These are phyloP conservation scores for Disparrhopalites patrizii DNA, from an alignment of 2,888 invertebrate species.

Conservation along the genomic window DNA sequence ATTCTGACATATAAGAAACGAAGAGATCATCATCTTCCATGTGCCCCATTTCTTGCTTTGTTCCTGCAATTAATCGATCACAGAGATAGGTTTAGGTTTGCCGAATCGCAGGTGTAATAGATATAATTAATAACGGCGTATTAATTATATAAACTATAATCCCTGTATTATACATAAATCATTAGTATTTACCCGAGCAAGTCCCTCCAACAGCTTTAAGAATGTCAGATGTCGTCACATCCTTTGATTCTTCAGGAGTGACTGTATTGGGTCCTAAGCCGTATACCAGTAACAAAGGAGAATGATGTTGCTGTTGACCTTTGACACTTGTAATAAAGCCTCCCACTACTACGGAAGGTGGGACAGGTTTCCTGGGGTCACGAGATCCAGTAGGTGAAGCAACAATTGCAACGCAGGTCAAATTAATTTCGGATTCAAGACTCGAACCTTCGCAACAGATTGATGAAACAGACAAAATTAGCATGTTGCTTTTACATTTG, in stretches of 20 bases:
- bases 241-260: constrained; percentile 24
- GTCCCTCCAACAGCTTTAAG: constrained; percentile 29
- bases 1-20: constrained; percentile 42
- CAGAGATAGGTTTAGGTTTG: too few relatives aligned
- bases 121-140: neutral
- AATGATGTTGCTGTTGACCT: constrained; percentile 3
- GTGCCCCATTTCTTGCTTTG: constrained; percentile 45
- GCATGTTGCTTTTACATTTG: too few relatives aligned
- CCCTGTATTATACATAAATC: too few relatives aligned
- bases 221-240: constrained; percentile 26
- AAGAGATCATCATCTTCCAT: constrained; percentile 42
- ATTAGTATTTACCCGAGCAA: too few relatives aligned
- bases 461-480: too few relatives aligned
- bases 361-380: constrained; percentile 15
- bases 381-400: neutral
- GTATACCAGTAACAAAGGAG: constrained; percentile 37
- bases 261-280: constrained; percentile 35
- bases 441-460: too few relatives aligned
- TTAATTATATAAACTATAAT: neutral
- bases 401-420: neutral
- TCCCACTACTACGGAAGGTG: constrained; percentile 39
- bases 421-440: neutral
- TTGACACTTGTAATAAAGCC: constrained; percentile 19
- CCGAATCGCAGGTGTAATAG: too few relatives aligned
- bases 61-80: too few relatives aligned